Evolutionary conservation across 2,888 invertebrate species (phyloP).

Genomic region (Achlya flavicornis): DNA sequence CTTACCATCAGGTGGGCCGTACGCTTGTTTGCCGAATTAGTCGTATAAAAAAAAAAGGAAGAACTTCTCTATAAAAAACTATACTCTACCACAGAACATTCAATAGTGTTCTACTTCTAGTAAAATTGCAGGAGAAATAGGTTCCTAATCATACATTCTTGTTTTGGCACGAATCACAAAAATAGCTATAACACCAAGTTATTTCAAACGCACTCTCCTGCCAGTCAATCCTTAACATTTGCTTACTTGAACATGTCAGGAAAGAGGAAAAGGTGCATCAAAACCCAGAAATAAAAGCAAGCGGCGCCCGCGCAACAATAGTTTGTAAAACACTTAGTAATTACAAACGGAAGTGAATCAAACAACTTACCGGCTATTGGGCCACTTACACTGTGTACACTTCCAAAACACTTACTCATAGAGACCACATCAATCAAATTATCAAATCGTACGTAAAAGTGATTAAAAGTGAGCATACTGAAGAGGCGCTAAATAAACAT

Average conservation of each 20-base stretch:
- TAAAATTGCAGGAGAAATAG: no score
- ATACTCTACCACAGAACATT: no score
- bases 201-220: no score
- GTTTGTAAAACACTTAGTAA: conserved; percentile 1
- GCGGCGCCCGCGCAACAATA: not conserved
- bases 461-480: conserved; percentile 44
- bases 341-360: conserved; percentile 7
- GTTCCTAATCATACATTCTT: no score
- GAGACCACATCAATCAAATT: conserved; percentile 53
- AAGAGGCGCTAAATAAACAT: conserved; percentile 60
- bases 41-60: no score
- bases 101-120: no score
- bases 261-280: not conserved
- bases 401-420: conserved; percentile 20
- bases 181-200: no score
- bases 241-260: not conserved
- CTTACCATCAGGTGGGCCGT: no score
- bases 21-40: no score
- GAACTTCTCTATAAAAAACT: no score
- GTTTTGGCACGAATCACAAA: no score
- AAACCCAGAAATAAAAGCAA: not conserved
- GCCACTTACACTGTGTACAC: conserved; percentile 1
- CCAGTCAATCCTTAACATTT: no score
- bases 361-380: not conserved
- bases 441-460: conserved; percentile 34